Evolutionary conservation across 2,113 vertebrate genomes (phyloP).

Genomic region (Ageneiosus marmoratus): DNA sequence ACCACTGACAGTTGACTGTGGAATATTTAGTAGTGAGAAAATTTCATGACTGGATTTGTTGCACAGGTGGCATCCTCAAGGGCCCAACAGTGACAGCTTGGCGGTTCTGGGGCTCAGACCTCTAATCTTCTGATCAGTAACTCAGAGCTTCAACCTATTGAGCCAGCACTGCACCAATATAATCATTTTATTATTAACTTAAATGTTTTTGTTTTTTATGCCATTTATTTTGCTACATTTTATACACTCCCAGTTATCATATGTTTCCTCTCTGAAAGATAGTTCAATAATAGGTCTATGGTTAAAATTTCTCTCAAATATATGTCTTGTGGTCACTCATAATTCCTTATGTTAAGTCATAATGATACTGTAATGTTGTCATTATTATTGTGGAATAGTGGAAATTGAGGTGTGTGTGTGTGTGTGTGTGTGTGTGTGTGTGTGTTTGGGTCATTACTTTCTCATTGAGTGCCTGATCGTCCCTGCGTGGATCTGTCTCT

Average conservation of each 20-base stretch:
- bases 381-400: too few relatives aligned
- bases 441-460: conserved; percentile 80
- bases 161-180: too few relatives aligned
- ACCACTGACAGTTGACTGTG: too few relatives aligned
- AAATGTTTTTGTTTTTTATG: not conserved
- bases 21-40: too few relatives aligned
- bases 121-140: too few relatives aligned
- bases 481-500: conserved; percentile 93
- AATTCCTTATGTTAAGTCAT: not conserved
- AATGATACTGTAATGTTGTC: not conserved
- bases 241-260: not conserved
- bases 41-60: too few relatives aligned
- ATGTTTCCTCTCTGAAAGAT: not conserved
- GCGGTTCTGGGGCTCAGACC: too few relatives aligned
- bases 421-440: not conserved
- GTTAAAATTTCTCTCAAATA: not conserved
- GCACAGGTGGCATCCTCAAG: too few relatives aligned
- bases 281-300: not conserved
- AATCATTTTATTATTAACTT: not conserved
- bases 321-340: not conserved
- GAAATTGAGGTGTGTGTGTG: not conserved
- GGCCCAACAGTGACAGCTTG: too few relatives aligned
- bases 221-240: not conserved
- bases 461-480: conserved; percentile 94
- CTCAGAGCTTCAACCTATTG: too few relatives aligned